These are phyloP conservation scores for Avahi laniger DNA, from an alignment of 2,797 vertebrate genomes.

Conservation along the genomic window DNA sequence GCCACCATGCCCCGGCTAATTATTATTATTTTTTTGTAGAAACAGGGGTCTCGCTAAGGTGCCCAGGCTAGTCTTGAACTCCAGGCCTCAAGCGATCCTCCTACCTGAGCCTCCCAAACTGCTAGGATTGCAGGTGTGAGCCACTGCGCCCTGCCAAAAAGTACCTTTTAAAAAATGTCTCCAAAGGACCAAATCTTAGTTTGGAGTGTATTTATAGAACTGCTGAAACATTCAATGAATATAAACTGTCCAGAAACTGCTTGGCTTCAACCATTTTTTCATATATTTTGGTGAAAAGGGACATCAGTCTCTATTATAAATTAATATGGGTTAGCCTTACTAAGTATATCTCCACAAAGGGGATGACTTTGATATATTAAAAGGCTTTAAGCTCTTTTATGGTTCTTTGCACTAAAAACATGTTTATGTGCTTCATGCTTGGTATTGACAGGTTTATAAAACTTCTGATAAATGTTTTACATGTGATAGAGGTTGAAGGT, in stretches of 20 bases:
- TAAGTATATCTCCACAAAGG: background rate
- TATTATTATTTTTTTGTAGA: background rate
- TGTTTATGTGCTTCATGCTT: background rate
- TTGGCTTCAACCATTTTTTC: background rate
- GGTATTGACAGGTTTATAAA: background rate
- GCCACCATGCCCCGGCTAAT: background rate
- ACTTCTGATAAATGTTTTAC: background rate
- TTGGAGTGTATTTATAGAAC: background rate
- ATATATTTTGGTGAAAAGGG: conserved; percentile 14
- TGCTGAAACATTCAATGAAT: conserved; percentile 34
- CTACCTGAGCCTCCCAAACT: background rate
- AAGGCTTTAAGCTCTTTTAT: background rate
- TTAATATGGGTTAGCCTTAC: background rate
- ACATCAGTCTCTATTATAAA: conserved; percentile 36
- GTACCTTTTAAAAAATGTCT: conserved; percentile 21
- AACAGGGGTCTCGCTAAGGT: background rate
- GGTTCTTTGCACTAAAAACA: background rate
- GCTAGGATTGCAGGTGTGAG: background rate
- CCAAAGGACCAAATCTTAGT: background rate
- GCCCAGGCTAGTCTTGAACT: too few species aligned
- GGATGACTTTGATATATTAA: background rate
- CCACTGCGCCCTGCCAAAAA: background rate
- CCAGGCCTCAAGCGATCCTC: background rate
- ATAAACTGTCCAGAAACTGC: conserved; percentile 19
- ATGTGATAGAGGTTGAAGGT: background rate